Percentiles rank a stretch among this genome's conserved stretches.
Conservation (phyloP, 1,140 invertebrate species). For the Physella acuta region DNA sequence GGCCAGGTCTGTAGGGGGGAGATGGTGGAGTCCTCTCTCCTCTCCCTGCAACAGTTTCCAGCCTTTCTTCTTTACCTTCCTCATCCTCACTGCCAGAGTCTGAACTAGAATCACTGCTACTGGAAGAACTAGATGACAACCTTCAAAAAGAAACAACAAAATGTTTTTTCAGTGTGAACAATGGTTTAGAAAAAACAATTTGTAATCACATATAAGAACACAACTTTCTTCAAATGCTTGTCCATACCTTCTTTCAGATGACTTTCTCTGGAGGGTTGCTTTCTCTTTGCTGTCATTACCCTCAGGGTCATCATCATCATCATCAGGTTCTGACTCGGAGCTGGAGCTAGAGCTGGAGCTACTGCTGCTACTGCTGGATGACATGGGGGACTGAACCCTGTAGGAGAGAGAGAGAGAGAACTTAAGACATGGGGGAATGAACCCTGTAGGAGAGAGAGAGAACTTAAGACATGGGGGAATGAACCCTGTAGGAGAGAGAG, state of each 20-base stretch:
- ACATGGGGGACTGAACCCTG: neutral
- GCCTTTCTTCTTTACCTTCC: neutral
- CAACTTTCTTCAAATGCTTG: neutral
- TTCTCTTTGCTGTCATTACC: conserved; percentile 10
- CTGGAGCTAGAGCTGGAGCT: neutral
- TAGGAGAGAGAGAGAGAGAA: conserved; percentile 14
- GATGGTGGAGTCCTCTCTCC: conserved; percentile 11
- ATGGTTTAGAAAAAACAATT: neutral
- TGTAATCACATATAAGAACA: neutral
- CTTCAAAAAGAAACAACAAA: neutral
- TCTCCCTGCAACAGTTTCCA: neutral
- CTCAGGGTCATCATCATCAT: neutral
- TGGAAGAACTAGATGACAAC: conserved; percentile 9
- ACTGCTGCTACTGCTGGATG: conserved; percentile 11
- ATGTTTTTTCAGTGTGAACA: neutral
- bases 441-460: conserved; percentile 8
- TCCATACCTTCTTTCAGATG: conserved; percentile 1
- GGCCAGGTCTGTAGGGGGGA: neutral
- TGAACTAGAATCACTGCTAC: neutral
- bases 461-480: neutral
- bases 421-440: conserved; percentile 1
- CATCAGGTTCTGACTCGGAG: neutral
- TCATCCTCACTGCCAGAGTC: conserved; percentile 3
- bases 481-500: conserved; percentile 4
- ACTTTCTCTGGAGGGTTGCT: no score